These are phyloP conservation scores for Branchinecta lynchi DNA, from an alignment of 1,140 invertebrate species.

Conservation along the genomic window DNA sequence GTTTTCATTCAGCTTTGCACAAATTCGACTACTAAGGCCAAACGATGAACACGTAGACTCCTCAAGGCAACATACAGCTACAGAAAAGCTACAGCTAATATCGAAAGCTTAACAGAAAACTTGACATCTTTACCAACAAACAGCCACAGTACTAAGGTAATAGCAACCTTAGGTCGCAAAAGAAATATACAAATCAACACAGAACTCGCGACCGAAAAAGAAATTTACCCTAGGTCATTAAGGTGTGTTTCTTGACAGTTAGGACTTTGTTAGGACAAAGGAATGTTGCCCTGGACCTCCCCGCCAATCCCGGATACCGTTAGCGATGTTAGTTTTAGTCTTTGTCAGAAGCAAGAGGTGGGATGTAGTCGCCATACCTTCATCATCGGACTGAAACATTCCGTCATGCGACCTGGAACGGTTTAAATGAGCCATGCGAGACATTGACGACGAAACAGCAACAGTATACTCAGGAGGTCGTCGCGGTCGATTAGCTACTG, in stretches of 20 bases:
- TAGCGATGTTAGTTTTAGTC: not conserved
- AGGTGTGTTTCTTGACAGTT: too few species aligned
- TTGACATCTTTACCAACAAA: too few species aligned
- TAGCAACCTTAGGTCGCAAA: too few species aligned
- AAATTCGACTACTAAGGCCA: too few species aligned
- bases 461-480: conserved; percentile 53
- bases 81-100: too few species aligned
- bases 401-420: conserved; percentile 72
- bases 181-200: too few species aligned
- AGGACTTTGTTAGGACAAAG: conserved; percentile 17
- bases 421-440: conserved; percentile 53
- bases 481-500: conserved; percentile 22
- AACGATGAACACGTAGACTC: too few species aligned
- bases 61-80: too few species aligned
- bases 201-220: not conserved
- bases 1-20: too few species aligned
- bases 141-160: too few species aligned
- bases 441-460: conserved; percentile 50
- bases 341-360: not conserved
- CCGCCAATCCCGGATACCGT: conserved; percentile 16
- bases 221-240: conserved; percentile 10
- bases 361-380: conserved; percentile 30
- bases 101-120: too few species aligned
- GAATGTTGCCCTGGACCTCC: conserved; percentile 26
- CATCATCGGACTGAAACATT: conserved; percentile 52